Percentiles rank a stretch among this genome's conserved stretches.
These are phyloP conservation scores for Vanessa cardui DNA, from an alignment of 2,888 invertebrate species.

Conservation along the genomic window DNA sequence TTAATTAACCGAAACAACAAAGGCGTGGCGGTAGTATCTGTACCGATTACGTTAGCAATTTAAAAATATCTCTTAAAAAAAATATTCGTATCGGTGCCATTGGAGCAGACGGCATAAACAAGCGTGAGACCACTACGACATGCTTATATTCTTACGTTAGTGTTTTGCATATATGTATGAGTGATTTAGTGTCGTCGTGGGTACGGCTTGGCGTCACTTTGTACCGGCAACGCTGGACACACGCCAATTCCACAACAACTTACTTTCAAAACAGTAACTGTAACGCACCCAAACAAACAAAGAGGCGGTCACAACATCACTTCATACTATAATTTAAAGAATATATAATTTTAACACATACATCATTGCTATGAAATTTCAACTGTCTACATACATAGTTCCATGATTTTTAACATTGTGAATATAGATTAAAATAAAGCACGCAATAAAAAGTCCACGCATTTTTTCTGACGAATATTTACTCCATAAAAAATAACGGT, in stretches of 20 bases:
- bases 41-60: background rate
- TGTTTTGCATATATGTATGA: slow-evolving; percentile 48
- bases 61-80: background rate
- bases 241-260: slow-evolving; percentile 52
- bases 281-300: slow-evolving; percentile 33
- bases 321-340: background rate
- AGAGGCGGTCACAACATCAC: background rate
- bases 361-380: too few species aligned
- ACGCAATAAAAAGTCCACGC: too few species aligned
- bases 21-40: background rate
- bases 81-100: slow-evolving; percentile 14
- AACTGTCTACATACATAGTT: too few species aligned
- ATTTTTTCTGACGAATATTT: too few species aligned
- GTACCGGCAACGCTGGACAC: slow-evolving; percentile 51
- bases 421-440: too few species aligned
- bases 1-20: background rate
- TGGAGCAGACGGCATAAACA: slow-evolving; percentile 8
- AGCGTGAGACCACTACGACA: slow-evolving; percentile 1
- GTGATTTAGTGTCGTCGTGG: slow-evolving; percentile 43
- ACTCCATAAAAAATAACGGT: background rate
- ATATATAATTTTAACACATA: background rate
- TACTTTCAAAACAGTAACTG: slow-evolving; percentile 34
- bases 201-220: slow-evolving; percentile 33
- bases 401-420: too few species aligned
- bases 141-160: slow-evolving; percentile 46